Percentiles rank a stretch among this genome's conserved stretches.
Conservation (phyloP, 1,140 invertebrate species). For the Neuroterus valhalla region DNA sequence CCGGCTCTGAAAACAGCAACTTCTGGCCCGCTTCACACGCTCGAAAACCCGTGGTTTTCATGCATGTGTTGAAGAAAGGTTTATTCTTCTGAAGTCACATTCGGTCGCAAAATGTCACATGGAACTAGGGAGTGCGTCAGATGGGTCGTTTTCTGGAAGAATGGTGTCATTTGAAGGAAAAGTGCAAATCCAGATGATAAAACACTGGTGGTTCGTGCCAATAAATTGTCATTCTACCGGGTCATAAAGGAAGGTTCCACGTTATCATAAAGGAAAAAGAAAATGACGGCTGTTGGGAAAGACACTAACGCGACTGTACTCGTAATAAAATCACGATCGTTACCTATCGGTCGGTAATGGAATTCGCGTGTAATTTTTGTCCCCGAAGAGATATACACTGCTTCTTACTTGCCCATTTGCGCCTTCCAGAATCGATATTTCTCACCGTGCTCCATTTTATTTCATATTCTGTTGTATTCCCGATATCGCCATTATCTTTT, state of each 20-base stretch:
- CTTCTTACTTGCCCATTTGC: slow-evolving; percentile 26
- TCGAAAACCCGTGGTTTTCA: too few species aligned
- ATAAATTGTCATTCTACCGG: slow-evolving; percentile 52
- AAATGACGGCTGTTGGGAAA: not conserved
- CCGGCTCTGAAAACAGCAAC: too few species aligned
- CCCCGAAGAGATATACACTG: slow-evolving; percentile 3
- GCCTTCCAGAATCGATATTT: slow-evolving; percentile 30
- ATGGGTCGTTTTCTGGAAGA: slow-evolving; percentile 36
- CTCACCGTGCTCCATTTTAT: slow-evolving; percentile 6
- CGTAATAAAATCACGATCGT: slow-evolving; percentile 37
- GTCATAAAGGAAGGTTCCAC: slow-evolving; percentile 40
- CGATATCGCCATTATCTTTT: slow-evolving; percentile 30
- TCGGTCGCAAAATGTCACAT: not conserved
- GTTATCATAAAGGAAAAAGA: slow-evolving; percentile 39
- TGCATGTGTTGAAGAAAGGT: not conserved
- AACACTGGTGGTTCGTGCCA: slow-evolving; percentile 37
- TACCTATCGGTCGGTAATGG: slow-evolving; percentile 41
- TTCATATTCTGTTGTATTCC: slow-evolving; percentile 9
- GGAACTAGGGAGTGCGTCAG: not conserved
- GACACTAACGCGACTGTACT: slow-evolving; percentile 25
- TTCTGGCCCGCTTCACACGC: too few species aligned
- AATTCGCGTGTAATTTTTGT: slow-evolving; percentile 44
- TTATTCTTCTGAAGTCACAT: slow-evolving; percentile 1
- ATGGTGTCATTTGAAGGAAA: slow-evolving; percentile 46
- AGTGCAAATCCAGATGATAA: slow-evolving; percentile 45